Conservation (phyloP, 1,140 invertebrate species). For the Oscheius sp. region DNA sequence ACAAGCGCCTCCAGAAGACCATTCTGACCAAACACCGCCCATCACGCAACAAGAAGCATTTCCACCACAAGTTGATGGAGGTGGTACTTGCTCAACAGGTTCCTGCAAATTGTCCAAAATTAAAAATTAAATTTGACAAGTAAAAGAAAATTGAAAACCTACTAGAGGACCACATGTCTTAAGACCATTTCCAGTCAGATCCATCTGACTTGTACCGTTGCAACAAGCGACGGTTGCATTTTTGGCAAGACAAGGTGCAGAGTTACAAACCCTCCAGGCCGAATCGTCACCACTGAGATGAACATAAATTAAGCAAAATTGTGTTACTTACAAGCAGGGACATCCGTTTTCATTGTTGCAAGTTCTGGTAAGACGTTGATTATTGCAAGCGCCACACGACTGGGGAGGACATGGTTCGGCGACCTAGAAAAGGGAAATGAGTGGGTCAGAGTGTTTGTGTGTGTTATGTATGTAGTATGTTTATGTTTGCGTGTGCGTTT, state of each 20-base stretch:
- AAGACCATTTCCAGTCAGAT: neutral
- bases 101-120: neutral
- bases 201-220: neutral
- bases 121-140: too few relatives aligned
- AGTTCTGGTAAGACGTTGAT: conserved; percentile 3
- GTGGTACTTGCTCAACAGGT: neutral
- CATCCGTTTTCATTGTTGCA: conserved; percentile 5
- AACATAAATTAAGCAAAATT: too few relatives aligned
- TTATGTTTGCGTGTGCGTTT: too few relatives aligned
- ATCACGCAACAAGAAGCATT: conserved; percentile 1
- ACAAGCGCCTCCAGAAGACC: conserved; percentile 10
- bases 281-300: conserved; percentile 4
- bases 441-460: too few relatives aligned
- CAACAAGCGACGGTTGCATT: conserved; percentile 4
- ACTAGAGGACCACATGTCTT: conserved; percentile 5
- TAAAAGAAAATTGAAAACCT: neutral
- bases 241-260: neutral
- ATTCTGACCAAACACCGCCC: conserved; percentile 31
- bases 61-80: conserved; percentile 1
- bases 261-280: neutral
- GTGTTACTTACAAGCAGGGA: conserved; percentile 10
- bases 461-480: too few relatives aligned
- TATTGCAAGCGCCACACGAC: conserved; percentile 14
- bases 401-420: neutral
- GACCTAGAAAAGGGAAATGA: neutral